Evolutionary conservation across 2,888 invertebrate species (phyloP).

Genomic region (Heliconius ethilla): DNA sequence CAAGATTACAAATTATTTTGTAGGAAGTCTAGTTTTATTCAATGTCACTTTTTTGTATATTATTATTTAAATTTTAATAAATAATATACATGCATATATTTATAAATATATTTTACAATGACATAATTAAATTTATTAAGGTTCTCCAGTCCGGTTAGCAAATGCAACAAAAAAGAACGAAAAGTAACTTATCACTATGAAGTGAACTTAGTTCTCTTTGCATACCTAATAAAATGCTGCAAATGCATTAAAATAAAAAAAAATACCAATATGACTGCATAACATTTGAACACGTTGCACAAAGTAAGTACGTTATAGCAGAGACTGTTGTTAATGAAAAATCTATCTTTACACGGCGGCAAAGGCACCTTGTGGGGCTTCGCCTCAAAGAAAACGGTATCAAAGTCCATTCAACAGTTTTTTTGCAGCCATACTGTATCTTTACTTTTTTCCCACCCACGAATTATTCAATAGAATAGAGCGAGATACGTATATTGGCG

Average conservation of each 20-base stretch:
- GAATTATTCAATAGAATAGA: constrained; percentile 15
- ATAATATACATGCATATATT: not conserved
- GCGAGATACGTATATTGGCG: constrained; percentile 39
- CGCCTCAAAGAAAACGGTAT: constrained; percentile 30
- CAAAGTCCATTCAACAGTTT: constrained; percentile 32
- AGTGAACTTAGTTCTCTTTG: no score
- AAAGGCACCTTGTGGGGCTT: constrained; percentile 28
- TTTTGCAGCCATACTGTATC: constrained; percentile 26
- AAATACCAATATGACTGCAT: constrained; percentile 1
- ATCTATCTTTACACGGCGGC: constrained; percentile 7
- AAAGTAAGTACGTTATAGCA: constrained; percentile 7
- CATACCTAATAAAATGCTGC: no score
- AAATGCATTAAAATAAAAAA: no score
- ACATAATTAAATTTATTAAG: no score
- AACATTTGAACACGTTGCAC: not conserved
- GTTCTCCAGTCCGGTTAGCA: no score
- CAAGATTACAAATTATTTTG: constrained; percentile 16
- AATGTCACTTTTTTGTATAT: not conserved
- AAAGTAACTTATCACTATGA: no score
- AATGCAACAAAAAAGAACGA: no score
- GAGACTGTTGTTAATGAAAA: constrained; percentile 9
- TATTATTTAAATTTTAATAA: not conserved
- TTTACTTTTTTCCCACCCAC: constrained; percentile 23
- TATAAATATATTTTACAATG: not conserved
- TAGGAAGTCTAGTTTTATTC: constrained; percentile 1